phyloP scores from a whole-genome alignment of 2,888 invertebrate species.

The Amblyteles armatorius region DNA sequence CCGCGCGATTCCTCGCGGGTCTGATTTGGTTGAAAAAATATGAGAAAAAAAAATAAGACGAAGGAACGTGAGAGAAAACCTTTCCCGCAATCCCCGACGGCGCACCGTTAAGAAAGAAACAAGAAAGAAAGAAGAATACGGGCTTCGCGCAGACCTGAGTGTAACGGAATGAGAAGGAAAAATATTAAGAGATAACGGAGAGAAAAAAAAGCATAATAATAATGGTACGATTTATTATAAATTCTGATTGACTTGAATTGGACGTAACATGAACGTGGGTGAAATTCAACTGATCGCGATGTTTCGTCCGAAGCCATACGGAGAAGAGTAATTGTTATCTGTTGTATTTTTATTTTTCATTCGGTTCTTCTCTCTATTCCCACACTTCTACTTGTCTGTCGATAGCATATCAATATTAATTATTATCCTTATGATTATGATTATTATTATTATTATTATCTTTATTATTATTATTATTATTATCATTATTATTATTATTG shows the following conservation, averaged over 20 bases:
- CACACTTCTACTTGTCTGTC: conserved; percentile 62
- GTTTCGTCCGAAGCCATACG: conserved; percentile 56
- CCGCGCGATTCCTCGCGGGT: conserved; percentile 32
- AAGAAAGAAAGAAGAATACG: conserved; percentile 32
- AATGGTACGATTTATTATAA: conserved; percentile 24
- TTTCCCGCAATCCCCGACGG: conserved; percentile 37
- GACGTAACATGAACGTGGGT: conserved; percentile 18
- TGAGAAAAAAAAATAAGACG: conserved; percentile 25
- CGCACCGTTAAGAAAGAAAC: conserved; percentile 36
- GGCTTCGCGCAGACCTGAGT: conserved; percentile 44
- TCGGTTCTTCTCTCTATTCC: conserved; percentile 52
- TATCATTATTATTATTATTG: conserved; percentile 66
- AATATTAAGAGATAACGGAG: conserved; percentile 35
- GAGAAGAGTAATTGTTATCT: conserved; percentile 58
- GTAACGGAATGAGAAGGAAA: conserved; percentile 56
- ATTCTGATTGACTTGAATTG: conserved; percentile 35
- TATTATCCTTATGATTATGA: conserved; percentile 63
- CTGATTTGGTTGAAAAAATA: conserved; percentile 29
- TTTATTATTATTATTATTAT: conserved; percentile 70
- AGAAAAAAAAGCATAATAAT: conserved; percentile 7
- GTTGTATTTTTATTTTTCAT: conserved; percentile 66
- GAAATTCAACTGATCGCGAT: conserved; percentile 39
- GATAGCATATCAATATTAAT: conserved; percentile 61
- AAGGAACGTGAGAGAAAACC: conserved; percentile 58
- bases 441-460: conserved; percentile 70